Percentiles rank a stretch among this genome's conserved stretches.
phyloP scores from a whole-genome alignment of 1,140 invertebrate species.

The Akabosia matsudoensis region DNA sequence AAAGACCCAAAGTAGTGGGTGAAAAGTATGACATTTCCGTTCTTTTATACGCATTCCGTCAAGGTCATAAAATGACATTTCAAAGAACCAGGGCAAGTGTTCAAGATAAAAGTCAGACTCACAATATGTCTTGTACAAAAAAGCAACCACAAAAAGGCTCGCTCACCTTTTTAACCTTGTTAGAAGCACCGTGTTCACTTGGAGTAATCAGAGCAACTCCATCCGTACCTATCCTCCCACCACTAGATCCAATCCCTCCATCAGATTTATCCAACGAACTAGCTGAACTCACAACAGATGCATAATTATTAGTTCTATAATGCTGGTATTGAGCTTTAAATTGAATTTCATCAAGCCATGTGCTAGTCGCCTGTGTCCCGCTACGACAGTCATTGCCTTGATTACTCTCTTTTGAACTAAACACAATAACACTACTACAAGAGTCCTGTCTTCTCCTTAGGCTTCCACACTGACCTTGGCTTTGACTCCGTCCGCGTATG shows the following conservation, averaged over 20 bases:
- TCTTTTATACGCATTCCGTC: too few relatives aligned
- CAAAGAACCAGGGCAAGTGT: too few relatives aligned
- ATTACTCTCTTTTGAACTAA: not conserved
- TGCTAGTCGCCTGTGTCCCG: not conserved
- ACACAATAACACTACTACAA: not conserved
- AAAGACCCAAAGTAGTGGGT: too few relatives aligned
- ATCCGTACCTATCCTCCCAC: too few relatives aligned
- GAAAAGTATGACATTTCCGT: too few relatives aligned
- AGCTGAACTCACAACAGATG: slow-evolving; percentile 39
- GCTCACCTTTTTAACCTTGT: too few relatives aligned
- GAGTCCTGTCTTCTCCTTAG: slow-evolving; percentile 6
- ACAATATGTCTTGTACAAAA: too few relatives aligned
- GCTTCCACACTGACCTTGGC: slow-evolving; percentile 15
- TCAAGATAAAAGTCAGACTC: too few relatives aligned
- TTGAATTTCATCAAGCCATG: slow-evolving; percentile 43
- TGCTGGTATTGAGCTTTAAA: slow-evolving; percentile 45
- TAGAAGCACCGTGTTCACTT: too few relatives aligned
- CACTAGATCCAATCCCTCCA: not conserved
- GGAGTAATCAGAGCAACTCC: too few relatives aligned
- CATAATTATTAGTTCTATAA: slow-evolving; percentile 42
- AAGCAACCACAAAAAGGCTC: too few relatives aligned
- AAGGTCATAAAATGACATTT: too few relatives aligned
- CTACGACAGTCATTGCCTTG: not conserved
- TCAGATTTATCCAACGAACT: slow-evolving; percentile 35
- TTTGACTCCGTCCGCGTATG: slow-evolving; percentile 1